These are phyloP conservation scores for Frankliniella intonsa DNA, from an alignment of 2,888 invertebrate genomes.

Conservation along the genomic window DNA sequence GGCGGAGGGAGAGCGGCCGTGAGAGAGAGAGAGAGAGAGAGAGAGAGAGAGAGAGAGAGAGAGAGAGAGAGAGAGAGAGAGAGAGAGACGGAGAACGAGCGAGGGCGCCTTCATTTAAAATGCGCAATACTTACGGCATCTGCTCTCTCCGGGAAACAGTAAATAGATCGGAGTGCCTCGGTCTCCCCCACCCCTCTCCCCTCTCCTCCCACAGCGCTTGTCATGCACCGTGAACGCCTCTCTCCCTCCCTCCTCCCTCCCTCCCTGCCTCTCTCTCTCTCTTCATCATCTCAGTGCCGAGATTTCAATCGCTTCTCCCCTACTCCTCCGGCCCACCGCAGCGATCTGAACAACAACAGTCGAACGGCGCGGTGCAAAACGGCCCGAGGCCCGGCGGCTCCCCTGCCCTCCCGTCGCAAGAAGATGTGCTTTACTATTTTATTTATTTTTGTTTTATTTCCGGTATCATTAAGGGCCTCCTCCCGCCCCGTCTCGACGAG, in stretches of 20 bases:
- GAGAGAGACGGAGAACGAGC: too few relatives aligned
- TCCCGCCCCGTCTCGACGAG: background rate
- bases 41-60: background rate
- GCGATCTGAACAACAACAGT: too few relatives aligned
- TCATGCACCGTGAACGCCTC: background rate
- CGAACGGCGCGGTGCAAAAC: too few relatives aligned
- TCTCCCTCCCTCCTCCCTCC: background rate
- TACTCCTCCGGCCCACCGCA: too few relatives aligned
- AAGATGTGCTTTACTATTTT: too few relatives aligned
- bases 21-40: too few relatives aligned
- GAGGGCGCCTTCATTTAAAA: constrained; percentile 10
- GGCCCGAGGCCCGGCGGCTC: too few relatives aligned
- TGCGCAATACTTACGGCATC: constrained; percentile 24
- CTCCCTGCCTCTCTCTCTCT: constrained; percentile 10
- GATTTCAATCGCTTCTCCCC: background rate
- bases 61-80: too few relatives aligned
- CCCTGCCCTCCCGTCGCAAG: too few relatives aligned
- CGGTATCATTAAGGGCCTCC: too few relatives aligned
- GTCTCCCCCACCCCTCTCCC: background rate
- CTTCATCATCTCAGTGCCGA: background rate
- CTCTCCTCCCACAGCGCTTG: background rate
- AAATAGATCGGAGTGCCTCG: constrained; percentile 18
- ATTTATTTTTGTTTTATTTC: too few relatives aligned
- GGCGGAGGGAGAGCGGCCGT: too few relatives aligned
- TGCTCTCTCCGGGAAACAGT: constrained; percentile 11